Evolutionary conservation across 2,797 vertebrate species (phyloP).

Genomic region (Mico argentatus): DNA sequence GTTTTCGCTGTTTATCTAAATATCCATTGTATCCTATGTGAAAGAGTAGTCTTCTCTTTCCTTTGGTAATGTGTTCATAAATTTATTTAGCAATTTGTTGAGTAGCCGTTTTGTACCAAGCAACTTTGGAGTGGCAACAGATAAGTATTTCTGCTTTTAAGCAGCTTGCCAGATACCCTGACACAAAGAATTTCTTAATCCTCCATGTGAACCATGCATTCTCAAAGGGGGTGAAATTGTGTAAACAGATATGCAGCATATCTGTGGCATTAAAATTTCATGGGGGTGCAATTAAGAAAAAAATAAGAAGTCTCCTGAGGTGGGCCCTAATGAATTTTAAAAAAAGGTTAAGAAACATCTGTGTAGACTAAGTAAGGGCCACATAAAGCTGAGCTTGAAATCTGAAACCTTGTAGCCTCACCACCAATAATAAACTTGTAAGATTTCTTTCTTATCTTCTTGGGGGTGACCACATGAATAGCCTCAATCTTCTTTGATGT

Average conservation of each 20-base stretch:
- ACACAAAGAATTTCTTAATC: neutral
- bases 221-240: neutral
- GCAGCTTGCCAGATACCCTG: neutral
- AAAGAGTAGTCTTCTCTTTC: neutral
- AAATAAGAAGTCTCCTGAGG: neutral
- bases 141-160: constrained; percentile 21
- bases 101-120: neutral
- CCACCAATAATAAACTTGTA: neutral
- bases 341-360: neutral
- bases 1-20: neutral
- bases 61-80: neutral
- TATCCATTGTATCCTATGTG: neutral
- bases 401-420: neutral
- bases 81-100: neutral
- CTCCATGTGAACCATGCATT: neutral
- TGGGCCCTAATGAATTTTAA: neutral
- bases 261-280: neutral
- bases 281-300: neutral
- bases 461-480: neutral
- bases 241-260: neutral
- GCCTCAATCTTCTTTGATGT: neutral
- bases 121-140: neutral
- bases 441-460: constrained; percentile 2
- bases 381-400: neutral
- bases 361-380: neutral